A percentile compares a stretch with the other conserved stretches of the same genome.
Conservation (phyloP, 2,888 invertebrate species). For the Xestia sexstrigata region DNA sequence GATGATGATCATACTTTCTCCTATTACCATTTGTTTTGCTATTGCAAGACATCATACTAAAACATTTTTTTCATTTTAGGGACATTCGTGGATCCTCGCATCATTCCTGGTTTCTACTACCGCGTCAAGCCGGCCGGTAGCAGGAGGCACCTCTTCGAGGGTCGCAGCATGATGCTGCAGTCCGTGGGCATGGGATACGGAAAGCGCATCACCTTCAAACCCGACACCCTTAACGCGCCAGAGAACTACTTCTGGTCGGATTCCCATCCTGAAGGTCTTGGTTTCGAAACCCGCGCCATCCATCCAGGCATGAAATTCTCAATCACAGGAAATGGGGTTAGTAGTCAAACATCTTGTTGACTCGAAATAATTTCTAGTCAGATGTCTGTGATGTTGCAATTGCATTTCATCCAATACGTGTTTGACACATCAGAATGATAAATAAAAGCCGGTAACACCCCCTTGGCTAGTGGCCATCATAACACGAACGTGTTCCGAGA, state of each 20-base stretch:
- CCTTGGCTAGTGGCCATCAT: constrained; percentile 70
- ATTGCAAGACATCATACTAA: background rate
- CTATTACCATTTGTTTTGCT: no score
- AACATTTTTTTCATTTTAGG: constrained; percentile 81
- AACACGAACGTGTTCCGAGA: background rate
- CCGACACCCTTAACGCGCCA: constrained; percentile 90
- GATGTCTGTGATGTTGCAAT: constrained; percentile 13
- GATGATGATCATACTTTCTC: no score
- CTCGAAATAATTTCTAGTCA: background rate
- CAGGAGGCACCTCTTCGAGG: constrained; percentile 92
- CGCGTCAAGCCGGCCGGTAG: constrained; percentile 92
- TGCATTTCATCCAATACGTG: background rate
- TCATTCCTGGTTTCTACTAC: constrained; percentile 94
- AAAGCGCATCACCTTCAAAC: constrained; percentile 93
- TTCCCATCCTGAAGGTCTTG: constrained; percentile 93
- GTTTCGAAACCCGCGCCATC: constrained; percentile 92
- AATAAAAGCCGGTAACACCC: constrained; percentile 19
- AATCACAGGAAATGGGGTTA: constrained; percentile 91
- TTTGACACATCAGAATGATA: background rate
- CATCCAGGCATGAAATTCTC: constrained; percentile 92
- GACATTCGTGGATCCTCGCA: constrained; percentile 93
- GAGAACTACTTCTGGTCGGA: constrained; percentile 95
- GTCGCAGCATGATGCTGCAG: constrained; percentile 91
- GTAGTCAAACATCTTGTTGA: constrained; percentile 58
- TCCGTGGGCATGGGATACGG: constrained; percentile 94